A percentile compares a stretch with the other conserved stretches of the same genome.
These are phyloP conservation scores for Monochamus saltuarius DNA, from an alignment of 1,140 invertebrate genomes.

Conservation along the genomic window DNA sequence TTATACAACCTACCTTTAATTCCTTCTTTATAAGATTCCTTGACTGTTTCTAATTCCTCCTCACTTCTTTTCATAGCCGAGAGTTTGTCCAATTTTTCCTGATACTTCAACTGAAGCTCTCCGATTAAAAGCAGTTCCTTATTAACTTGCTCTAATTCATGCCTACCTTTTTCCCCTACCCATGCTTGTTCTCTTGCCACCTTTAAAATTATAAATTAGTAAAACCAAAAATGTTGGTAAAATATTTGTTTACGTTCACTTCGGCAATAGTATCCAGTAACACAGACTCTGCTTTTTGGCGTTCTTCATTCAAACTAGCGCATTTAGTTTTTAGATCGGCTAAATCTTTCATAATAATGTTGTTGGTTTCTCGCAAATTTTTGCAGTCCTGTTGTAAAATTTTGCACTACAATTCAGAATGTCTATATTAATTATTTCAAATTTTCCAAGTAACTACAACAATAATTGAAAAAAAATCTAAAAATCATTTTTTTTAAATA, in stretches of 20 bases:
- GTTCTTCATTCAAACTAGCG: constrained; percentile 38
- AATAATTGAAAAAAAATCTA: too few species aligned
- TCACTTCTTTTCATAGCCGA: constrained; percentile 24
- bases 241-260: constrained; percentile 47
- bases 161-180: constrained; percentile 46
- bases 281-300: constrained; percentile 43
- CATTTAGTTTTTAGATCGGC: constrained; percentile 38
- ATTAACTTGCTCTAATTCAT: constrained; percentile 49
- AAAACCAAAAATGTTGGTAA: constrained; percentile 17
- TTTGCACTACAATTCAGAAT: constrained; percentile 43
- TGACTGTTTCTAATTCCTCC: constrained; percentile 50
- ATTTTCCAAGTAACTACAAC: not conserved
- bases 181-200: constrained; percentile 46
- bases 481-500: too few species aligned
- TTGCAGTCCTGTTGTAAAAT: constrained; percentile 49
- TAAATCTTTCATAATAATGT: constrained; percentile 35
- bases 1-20: constrained; percentile 41
- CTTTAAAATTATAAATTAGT: constrained; percentile 24
- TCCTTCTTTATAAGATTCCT: constrained; percentile 54
- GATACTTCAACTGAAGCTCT: constrained; percentile 56
- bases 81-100: constrained; percentile 53
- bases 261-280: constrained; percentile 48
- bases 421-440: not conserved
- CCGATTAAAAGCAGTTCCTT: constrained; percentile 51
- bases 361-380: constrained; percentile 31